phyloP scores from a whole-genome alignment of 2,113 vertebrate species.

The Hippopotamus amphibius region DNA sequence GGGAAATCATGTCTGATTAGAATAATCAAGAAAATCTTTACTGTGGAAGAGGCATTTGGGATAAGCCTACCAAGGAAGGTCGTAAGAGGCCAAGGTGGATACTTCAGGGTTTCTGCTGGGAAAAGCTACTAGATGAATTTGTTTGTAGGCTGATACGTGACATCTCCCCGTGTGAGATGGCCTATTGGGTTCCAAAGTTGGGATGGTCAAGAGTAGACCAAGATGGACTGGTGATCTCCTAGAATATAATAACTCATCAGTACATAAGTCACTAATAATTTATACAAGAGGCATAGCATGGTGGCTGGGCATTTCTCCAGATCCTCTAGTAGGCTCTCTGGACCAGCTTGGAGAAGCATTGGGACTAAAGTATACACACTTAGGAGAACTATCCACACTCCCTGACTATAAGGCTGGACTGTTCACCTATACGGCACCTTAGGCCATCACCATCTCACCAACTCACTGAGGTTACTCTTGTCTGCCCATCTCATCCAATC shows the following conservation, averaged over 20 bases:
- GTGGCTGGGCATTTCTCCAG: background rate
- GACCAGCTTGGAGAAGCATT: background rate
- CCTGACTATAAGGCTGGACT: background rate
- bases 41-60: background rate
- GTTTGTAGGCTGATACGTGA: background rate
- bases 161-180: too few relatives aligned
- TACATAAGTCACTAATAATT: background rate
- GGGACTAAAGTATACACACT: background rate
- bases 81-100: background rate
- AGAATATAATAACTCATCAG: background rate
- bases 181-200: background rate
- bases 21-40: background rate
- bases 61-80: background rate
- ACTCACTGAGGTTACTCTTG: background rate
- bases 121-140: background rate
- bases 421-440: accelerated
- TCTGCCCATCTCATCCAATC: background rate
- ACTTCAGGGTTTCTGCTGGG: background rate
- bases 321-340: accelerated
- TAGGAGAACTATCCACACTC: accelerated
- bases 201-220: background rate
- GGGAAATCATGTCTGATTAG: background rate
- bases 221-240: background rate
- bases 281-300: background rate
- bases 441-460: background rate